These are phyloP conservation scores for Malurus leucopterus DNA, from an alignment of 2,797 vertebrate species.

Conservation along the genomic window DNA sequence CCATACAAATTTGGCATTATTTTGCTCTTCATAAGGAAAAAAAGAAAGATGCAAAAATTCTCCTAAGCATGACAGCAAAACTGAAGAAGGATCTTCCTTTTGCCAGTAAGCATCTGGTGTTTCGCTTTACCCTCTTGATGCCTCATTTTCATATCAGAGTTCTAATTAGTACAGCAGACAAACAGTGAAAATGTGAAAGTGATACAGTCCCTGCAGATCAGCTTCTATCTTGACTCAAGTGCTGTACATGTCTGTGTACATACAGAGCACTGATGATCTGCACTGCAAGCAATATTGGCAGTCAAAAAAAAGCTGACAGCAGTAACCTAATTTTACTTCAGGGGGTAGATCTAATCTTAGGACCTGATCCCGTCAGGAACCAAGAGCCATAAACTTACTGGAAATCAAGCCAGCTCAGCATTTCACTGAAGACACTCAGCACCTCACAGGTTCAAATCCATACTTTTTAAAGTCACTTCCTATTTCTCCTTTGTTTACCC, in stretches of 20 bases:
- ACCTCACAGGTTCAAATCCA: slow-evolving; percentile 29
- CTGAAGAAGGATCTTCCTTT: neutral
- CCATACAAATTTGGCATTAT: neutral
- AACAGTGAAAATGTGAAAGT: slow-evolving; percentile 12
- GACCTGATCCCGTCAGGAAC: slow-evolving; percentile 3
- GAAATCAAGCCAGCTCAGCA: slow-evolving; percentile 18
- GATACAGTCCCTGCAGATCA: neutral
- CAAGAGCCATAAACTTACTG: neutral
- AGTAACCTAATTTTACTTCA: slow-evolving; percentile 14
- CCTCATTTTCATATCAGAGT: slow-evolving; percentile 15
- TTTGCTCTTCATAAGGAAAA: neutral
- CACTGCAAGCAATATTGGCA: neutral
- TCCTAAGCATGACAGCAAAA: neutral
- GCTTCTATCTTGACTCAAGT: neutral
- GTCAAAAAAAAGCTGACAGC: neutral
- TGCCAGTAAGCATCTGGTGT: neutral
- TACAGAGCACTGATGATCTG: neutral
- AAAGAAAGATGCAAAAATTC: neutral
- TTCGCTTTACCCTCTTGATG: neutral
- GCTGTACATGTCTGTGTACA: neutral
- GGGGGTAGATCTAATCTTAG: neutral
- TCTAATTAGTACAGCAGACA: neutral
- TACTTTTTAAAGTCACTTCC: slow-evolving; percentile 44
- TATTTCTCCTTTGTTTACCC: slow-evolving; percentile 57
- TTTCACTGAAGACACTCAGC: slow-evolving; percentile 14